Conservation (phyloP, 2,113 vertebrate genomes). For the Apodemus speciosus region DNA sequence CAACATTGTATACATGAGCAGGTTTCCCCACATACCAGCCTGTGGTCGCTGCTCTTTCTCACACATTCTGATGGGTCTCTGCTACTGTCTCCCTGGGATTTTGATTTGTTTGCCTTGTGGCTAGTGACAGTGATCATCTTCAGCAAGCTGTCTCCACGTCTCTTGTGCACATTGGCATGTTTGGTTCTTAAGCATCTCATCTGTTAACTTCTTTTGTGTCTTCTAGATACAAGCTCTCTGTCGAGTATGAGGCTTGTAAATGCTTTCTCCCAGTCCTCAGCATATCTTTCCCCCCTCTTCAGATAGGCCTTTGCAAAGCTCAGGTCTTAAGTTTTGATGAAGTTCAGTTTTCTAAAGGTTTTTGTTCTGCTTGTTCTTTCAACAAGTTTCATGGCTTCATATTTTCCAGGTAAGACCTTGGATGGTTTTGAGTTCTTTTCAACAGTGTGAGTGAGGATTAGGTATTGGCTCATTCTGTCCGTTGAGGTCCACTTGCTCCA, state of each 20-base stretch:
- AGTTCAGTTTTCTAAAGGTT: not conserved
- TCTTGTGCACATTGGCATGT: not conserved
- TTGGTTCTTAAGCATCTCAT: not conserved
- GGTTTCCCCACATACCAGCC: not conserved
- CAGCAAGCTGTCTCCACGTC: not conserved
- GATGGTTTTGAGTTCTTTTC: not conserved
- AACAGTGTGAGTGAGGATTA: not conserved
- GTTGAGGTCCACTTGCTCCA: fast-evolving
- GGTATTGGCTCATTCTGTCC: not conserved
- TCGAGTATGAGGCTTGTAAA: not conserved
- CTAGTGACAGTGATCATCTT: not conserved
- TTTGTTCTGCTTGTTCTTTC: not conserved
- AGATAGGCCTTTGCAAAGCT: not conserved
- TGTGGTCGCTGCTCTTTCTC: not conserved
- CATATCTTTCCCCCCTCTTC: not conserved
- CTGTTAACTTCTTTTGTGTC: slow-evolving; percentile 5
- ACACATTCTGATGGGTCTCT: not conserved
- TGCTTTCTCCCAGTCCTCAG: not conserved
- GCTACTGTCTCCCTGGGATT: not conserved
- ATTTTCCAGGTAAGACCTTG: not conserved
- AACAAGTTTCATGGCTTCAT: not conserved
- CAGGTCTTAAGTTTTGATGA: not conserved
- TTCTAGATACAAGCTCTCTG: not conserved
- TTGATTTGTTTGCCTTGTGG: not conserved
- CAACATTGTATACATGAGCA: not conserved